These are phyloP conservation scores for Addax nasomaculatus DNA, from an alignment of 2,113 vertebrate genomes.

Conservation along the genomic window DNA sequence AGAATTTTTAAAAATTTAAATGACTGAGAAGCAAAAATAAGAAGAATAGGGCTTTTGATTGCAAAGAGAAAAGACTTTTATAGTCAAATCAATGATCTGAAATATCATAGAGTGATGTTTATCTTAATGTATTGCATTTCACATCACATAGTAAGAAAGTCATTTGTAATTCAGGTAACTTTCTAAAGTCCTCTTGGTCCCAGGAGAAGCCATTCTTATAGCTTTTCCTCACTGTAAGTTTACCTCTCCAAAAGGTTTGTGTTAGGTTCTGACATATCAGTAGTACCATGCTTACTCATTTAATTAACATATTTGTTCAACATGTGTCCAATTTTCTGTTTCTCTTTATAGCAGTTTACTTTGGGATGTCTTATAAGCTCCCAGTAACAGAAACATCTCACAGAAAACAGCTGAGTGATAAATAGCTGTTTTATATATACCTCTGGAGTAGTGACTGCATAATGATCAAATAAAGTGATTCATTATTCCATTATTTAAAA, in stretches of 20 bases:
- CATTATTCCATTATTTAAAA: background rate
- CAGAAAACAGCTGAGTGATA: background rate
- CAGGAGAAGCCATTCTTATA: background rate
- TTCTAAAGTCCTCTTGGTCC: background rate
- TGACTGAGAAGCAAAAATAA: slow-evolving; percentile 27
- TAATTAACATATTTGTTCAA: slow-evolving; percentile 29
- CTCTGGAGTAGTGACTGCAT: background rate
- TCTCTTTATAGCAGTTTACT: background rate
- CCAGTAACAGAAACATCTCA: background rate
- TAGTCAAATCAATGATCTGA: background rate
- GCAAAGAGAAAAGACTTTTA: background rate
- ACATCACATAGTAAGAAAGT: background rate
- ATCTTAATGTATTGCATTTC: background rate
- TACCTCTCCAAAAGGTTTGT: background rate
- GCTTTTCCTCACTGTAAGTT: background rate
- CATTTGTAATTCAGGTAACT: background rate
- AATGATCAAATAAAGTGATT: background rate
- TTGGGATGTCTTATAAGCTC: background rate
- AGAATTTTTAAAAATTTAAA: background rate
- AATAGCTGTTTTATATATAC: background rate
- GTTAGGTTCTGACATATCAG: background rate
- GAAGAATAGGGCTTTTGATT: background rate
- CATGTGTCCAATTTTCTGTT: background rate
- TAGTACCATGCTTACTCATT: background rate
- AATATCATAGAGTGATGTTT: background rate